Conservation (phyloP, 37 sponge, comb jelly and placozoan genomes). For the Chondrosia reniformis region DNA sequence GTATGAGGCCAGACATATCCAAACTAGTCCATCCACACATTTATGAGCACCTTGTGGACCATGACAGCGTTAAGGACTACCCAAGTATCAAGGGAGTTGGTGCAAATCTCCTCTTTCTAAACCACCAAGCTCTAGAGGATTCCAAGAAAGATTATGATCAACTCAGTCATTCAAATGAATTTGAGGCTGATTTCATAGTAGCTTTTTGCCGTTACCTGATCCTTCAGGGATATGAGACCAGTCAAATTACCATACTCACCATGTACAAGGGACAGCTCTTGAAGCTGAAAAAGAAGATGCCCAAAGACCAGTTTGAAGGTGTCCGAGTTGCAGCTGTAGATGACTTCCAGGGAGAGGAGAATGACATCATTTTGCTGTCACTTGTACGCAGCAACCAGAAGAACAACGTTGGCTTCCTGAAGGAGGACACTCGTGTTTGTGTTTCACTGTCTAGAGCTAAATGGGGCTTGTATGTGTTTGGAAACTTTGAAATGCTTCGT, state of each 20-base stretch:
- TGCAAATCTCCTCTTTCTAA: constrained; percentile 57
- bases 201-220: constrained; percentile 63
- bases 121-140: constrained; percentile 47
- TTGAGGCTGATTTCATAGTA: constrained; percentile 72
- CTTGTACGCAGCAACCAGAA: constrained; percentile 75
- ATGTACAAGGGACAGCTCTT: constrained; percentile 83
- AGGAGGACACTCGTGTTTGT: constrained; percentile 71
- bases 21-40: constrained; percentile 60
- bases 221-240: constrained; percentile 57
- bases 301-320: constrained; percentile 42
- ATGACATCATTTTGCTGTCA: constrained; percentile 76
- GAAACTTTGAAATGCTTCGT: constrained; percentile 60
- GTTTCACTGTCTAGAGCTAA: constrained; percentile 90
- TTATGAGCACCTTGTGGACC: constrained; percentile 43
- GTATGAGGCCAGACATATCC: constrained; percentile 91
- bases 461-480: constrained; percentile 76
- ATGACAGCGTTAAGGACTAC: constrained; percentile 31
- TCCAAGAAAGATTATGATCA: constrained; percentile 14
- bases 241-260: constrained; percentile 77
- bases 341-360: constrained; percentile 94
- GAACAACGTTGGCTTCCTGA: constrained; percentile 72
- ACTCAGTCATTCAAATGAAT: constrained; percentile 42
- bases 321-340: constrained; percentile 81
- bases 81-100: constrained; percentile 50
- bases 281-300: constrained; percentile 50